Evolutionary conservation across 2,113 vertebrate genomes (phyloP).

Genomic region (Scomber japonicus): DNA sequence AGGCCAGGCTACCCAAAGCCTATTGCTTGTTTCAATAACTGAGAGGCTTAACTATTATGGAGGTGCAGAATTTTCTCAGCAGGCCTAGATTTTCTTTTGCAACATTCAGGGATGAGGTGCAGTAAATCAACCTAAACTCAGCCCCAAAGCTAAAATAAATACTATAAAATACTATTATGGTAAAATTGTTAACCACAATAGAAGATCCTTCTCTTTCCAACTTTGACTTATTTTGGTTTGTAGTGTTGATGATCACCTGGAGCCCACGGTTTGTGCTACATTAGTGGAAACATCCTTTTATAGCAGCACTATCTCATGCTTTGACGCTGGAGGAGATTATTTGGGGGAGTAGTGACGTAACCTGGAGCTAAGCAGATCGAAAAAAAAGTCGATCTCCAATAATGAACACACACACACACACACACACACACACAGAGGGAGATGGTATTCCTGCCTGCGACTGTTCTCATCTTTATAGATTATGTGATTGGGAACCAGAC

Average conservation of each 20-base stretch:
- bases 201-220: neutral
- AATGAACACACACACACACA: conserved; percentile 13
- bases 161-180: neutral
- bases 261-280: conserved; percentile 10
- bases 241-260: conserved; percentile 3
- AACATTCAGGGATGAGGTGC: neutral
- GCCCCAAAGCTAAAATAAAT: neutral
- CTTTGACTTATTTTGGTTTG: neutral
- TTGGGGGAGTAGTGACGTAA: conserved; percentile 75
- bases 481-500: conserved; percentile 18
- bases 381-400: conserved; percentile 12
- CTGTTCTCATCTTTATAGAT: conserved; percentile 12
- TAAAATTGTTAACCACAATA: too few relatives aligned
- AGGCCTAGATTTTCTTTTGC: neutral
- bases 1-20: conserved; percentile 29
- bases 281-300: conserved; percentile 29
- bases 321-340: conserved; percentile 64
- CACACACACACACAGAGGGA: conserved; percentile 2
- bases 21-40: conserved; percentile 52
- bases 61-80: conserved; percentile 11
- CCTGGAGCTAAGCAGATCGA: conserved; percentile 55
- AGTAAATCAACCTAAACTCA: conserved; percentile 17
- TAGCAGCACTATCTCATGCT: conserved; percentile 23
- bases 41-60: conserved; percentile 29
- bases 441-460: neutral